Base-by-base conservation (phyloP, 1,140 invertebrate species). In the Medauroidea extradentata region DNA sequence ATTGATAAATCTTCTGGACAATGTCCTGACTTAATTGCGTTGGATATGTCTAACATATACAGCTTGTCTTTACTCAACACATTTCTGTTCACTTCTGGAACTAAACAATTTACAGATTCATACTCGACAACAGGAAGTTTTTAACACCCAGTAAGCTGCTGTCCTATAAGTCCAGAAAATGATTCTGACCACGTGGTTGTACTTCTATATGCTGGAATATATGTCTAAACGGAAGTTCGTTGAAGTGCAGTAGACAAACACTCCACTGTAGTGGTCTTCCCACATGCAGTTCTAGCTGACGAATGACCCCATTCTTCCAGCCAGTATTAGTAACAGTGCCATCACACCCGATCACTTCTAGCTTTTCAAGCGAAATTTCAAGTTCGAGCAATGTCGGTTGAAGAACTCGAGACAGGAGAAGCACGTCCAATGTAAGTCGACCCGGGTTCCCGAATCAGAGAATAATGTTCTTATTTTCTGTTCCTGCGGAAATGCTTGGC, bases 261-360 rank as follows among this genome's bases (percentile, higher is more conserved):
- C 60, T 53, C 64, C 65, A 68, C 41, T 69, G 62, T 13, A 69
- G 50, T 27, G 66, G 63, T 53, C 59, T 59, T 46, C 54, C 19
- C 48, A 64, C 9, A 24, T 63, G 19, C 41, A 46, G 23, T 59
- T 69, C 66, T 39, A 68, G 24, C 41, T 49, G 49, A 42, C 55
- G 41, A 27, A 72, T 68, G 11, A 66, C 60, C 48, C 69, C 67
- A 53, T 63, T 56, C 53, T 67, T 59, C 44, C 57, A 63, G 9
- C 67, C 70, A 43, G 63, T 68, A 55, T 73, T 73, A 3, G 63
- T 62, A 19, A 59, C 63, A 25, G 68, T 72, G 19, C 71, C 67
- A 56, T 71, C 69, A 59, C 68, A 73, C 44, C 70, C 69, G 19
- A 67, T 29, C 18, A 57, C 43, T 14, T 57, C 55, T 21, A 59